These are phyloP conservation scores for Dicrostonyx torquatus DNA, from an alignment of 2,797 vertebrate genomes.

Conservation along the genomic window DNA sequence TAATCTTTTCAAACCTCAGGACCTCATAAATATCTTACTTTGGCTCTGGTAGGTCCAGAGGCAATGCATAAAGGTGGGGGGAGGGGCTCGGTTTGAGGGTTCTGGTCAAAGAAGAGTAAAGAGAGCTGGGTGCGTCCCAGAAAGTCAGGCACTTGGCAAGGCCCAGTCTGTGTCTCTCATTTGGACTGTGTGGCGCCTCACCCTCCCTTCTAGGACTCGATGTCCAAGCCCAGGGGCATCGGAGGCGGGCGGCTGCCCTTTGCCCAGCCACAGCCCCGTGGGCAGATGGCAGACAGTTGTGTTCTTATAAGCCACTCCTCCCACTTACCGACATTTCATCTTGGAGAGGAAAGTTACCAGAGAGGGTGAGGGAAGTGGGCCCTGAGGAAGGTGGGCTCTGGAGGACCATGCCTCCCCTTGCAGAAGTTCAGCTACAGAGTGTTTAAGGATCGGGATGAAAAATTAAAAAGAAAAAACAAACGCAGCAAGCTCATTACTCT, in stretches of 20 bases:
- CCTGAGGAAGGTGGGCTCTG: neutral
- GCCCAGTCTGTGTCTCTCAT: neutral
- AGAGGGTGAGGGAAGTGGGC: no score
- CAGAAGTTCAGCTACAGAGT: neutral
- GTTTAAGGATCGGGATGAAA: slow-evolving; percentile 25
- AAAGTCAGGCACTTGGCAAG: neutral
- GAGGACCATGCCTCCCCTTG: no score
- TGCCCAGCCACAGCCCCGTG: slow-evolving; percentile 19
- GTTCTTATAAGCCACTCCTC: neutral
- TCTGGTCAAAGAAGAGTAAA: neutral
- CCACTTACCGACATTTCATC: neutral
- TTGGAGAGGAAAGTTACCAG: slow-evolving; percentile 13
- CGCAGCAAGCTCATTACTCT: slow-evolving; percentile 24
- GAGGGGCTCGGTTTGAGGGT: neutral
- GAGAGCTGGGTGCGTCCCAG: neutral
- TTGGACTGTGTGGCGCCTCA: neutral
- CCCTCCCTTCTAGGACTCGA: neutral
- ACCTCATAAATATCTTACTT: neutral
- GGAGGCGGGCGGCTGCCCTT: neutral
- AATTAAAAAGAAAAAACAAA: slow-evolving; percentile 42
- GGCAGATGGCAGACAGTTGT: slow-evolving; percentile 1
- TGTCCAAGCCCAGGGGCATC: neutral
- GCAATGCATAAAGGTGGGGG: no score
- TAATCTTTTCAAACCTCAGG: neutral
- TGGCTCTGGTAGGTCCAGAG: neutral